Percentiles rank a stretch among this genome's conserved stretches.
phyloP scores from a whole-genome alignment of 64 coral and sea anemone species.

The Catalaphyllia jardinei region DNA sequence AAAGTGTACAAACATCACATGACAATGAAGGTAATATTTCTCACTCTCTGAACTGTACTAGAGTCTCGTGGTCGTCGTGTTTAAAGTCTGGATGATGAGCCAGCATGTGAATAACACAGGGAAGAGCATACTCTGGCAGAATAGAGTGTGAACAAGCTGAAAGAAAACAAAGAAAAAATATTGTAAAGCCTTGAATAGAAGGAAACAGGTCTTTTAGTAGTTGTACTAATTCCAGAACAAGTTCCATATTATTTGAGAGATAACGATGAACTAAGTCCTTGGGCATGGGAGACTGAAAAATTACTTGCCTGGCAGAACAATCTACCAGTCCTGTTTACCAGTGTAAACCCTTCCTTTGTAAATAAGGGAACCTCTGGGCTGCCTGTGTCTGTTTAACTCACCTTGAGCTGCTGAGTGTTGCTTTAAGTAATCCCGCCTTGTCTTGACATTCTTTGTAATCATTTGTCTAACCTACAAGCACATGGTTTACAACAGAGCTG shows the following conservation, averaged over 20 bases:
- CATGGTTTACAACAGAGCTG: background rate
- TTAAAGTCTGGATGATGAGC: constrained; percentile 88
- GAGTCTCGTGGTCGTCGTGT: constrained; percentile 41
- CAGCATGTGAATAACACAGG: constrained; percentile 85
- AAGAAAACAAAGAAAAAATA: constrained; percentile 19
- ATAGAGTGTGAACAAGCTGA: constrained; percentile 74
- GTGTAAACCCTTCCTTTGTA: too few relatives aligned
- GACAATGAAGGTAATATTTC: background rate
- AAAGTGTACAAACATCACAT: too few relatives aligned
- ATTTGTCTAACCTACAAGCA: constrained; percentile 60
- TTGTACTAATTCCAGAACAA: too few relatives aligned
- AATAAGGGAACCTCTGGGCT: too few relatives aligned
- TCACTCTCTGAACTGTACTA: constrained; percentile 87
- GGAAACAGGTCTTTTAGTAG: background rate
- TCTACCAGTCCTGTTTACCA: too few relatives aligned
- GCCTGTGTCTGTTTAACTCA: background rate
- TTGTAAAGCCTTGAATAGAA: too few relatives aligned
- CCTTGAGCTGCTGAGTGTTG: constrained; percentile 61
- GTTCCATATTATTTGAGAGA: too few relatives aligned
- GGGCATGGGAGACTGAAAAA: too few relatives aligned
- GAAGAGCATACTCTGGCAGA: constrained; percentile 91
- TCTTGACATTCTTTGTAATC: constrained; percentile 71
- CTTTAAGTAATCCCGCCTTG: constrained; percentile 68
- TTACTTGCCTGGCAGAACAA: too few relatives aligned
- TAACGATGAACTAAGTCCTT: too few relatives aligned